phyloP scores from a whole-genome alignment of 2,113 vertebrate species.

The Chloebia gouldiae region DNA sequence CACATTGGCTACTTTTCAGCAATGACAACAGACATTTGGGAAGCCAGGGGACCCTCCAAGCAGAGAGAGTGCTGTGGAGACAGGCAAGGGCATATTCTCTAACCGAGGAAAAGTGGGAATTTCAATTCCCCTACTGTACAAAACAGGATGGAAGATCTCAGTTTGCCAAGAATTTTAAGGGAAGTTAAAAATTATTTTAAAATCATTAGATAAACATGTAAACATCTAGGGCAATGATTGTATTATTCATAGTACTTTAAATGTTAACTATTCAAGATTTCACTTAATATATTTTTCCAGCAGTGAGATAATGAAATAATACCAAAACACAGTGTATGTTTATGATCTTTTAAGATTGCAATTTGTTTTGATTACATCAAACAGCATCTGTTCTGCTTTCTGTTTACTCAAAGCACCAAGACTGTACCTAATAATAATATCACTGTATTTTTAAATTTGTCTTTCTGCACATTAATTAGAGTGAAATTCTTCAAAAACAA shows the following conservation, averaged over 20 bases:
- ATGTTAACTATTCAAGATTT: background rate
- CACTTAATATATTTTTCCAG: background rate
- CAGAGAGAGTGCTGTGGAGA: fast-evolving
- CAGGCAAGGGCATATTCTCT: background rate
- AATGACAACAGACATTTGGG: background rate
- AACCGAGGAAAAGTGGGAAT: background rate
- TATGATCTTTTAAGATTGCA: constrained; percentile 25
- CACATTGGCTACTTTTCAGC: background rate
- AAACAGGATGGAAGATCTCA: background rate
- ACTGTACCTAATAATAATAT: background rate
- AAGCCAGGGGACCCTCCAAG: background rate
- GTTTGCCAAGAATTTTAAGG: background rate
- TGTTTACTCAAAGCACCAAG: background rate
- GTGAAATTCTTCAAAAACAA: background rate
- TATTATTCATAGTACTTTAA: background rate
- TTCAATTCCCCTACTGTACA: background rate
- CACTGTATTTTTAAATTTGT: background rate
- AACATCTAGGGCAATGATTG: background rate
- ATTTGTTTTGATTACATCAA: constrained; percentile 57
- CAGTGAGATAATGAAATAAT: constrained; percentile 8
- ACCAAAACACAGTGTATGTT: constrained; percentile 17
- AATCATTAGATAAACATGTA: background rate
- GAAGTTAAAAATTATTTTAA: background rate
- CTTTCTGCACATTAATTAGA: background rate
- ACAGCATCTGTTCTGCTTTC: constrained; percentile 49